A percentile compares a stretch with the other conserved stretches of the same genome.
Evolutionary conservation across 2,113 vertebrate genomes (phyloP).

Genomic region (Neogale vison): DNA sequence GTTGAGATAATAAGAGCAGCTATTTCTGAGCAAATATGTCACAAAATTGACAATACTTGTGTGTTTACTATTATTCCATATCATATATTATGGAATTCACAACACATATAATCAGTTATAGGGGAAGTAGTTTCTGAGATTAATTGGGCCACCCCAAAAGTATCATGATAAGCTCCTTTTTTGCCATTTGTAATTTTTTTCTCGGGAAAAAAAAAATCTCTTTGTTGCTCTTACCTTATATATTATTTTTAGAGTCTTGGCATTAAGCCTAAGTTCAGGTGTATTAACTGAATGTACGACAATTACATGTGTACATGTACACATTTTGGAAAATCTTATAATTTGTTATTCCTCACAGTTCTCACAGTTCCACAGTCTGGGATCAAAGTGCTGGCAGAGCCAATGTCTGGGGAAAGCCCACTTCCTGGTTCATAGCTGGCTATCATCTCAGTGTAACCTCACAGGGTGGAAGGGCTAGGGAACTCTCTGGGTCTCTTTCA

Average conservation of each 20-base stretch:
- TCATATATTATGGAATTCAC: not conserved
- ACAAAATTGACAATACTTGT: constrained; percentile 9
- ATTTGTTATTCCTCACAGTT: not conserved
- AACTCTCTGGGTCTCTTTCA: not conserved
- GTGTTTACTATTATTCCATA: constrained; percentile 33
- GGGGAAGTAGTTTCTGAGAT: not conserved
- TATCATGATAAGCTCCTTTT: not conserved
- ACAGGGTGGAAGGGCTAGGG: not conserved
- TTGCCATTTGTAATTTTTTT: not conserved
- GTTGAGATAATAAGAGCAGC: constrained; percentile 51
- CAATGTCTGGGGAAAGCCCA: not conserved
- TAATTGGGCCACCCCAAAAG: not conserved
- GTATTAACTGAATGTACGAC: not conserved
- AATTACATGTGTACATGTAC: not conserved
- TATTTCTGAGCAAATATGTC: constrained; percentile 57
- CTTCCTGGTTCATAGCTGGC: not conserved
- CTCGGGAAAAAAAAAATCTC: constrained; percentile 31
- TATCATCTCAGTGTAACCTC: not conserved
- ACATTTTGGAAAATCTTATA: constrained; percentile 16
- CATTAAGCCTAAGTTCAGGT: constrained; percentile 43
- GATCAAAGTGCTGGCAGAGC: not conserved
- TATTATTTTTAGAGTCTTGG: constrained; percentile 48
- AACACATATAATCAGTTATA: not conserved
- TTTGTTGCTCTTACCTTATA: constrained; percentile 2
- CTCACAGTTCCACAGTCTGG: not conserved